Base-by-base conservation (phyloP, 2,113 vertebrate genomes). In the Salvelinus namaycush region DNA sequence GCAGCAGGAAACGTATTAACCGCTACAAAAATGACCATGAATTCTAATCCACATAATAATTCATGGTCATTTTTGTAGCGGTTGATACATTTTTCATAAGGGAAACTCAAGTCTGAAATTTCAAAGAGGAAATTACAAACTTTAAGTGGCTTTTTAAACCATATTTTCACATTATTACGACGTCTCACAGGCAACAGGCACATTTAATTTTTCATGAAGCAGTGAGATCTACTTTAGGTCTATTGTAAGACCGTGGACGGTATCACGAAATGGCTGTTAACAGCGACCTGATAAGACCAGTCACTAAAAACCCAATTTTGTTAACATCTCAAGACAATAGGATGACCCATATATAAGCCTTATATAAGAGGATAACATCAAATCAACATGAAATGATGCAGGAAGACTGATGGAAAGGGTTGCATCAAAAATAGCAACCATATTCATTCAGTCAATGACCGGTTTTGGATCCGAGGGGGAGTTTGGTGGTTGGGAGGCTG, bases 361-460 rank as follows among this genome's bases (percentile, higher is more conserved):
- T 76, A 70, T 76, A 65, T 60, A n/a, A 79, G 73, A 78, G 68
- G 78, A 80, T 57, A 57, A 71, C 68, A 79, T 79, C 70, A 80
- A 83, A 81, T 76, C 59, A 67, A 70, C 18, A 59, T 27, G 70
- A 39, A 39, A 39, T 39, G 39, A 39, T 39, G 39, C 39, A 39
- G 39, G 39, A 54, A 76, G 67, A 73, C 29, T 13, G 18, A 6
- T 27, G 24, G 27, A 66, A n/a, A 39, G 20, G 72, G 18, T 76
- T 34, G 57, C 60, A 78, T 82, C 67, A 68, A 22, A 79, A 81
- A 79, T 64, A 75, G 54, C 27, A 34, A 79, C 51, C 70, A 26
- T 18, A 27, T 67, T 87, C 34, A 76, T 68, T 79, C 67, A 60
- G 82, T 81, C 74, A 81, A 76, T 24, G 16, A 67, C 75, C 39